A percentile compares a stretch with the other conserved stretches of the same genome.
phyloP scores from a whole-genome alignment of 2,888 invertebrate species.

The Monopis laevigella region DNA sequence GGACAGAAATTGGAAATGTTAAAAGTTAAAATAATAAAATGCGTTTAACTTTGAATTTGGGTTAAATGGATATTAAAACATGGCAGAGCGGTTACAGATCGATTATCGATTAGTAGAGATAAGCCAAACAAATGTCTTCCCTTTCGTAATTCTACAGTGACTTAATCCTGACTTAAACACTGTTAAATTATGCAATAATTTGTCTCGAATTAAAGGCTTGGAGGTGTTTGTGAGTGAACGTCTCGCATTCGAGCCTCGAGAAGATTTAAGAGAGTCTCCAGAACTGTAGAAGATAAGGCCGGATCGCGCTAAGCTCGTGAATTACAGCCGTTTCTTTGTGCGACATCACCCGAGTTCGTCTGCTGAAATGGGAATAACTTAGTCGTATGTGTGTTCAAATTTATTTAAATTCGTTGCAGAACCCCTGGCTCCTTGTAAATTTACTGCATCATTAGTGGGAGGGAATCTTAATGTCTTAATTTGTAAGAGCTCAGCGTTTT shows the following conservation, averaged over 20 bases:
- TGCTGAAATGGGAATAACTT: slow-evolving; percentile 28
- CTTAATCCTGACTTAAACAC: slow-evolving; percentile 25
- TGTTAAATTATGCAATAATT: slow-evolving; percentile 44
- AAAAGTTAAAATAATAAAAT: too few relatives aligned
- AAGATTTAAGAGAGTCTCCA: slow-evolving; percentile 46
- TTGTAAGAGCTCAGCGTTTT: slow-evolving; percentile 6
- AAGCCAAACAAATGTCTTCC: neutral
- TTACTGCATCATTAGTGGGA: slow-evolving; percentile 12
- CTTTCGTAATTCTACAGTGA: neutral
- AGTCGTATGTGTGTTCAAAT: slow-evolving; percentile 33
- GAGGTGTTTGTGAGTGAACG: slow-evolving; percentile 36
- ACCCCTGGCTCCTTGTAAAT: slow-evolving; percentile 22
- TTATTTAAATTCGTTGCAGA: slow-evolving; percentile 47
- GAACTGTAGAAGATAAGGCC: slow-evolving; percentile 45
- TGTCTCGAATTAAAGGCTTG: slow-evolving; percentile 45
- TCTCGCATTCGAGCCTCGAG: slow-evolving; percentile 35
- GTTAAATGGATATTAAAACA: too few relatives aligned
- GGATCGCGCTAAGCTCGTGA: slow-evolving; percentile 44
- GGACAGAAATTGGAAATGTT: slow-evolving; percentile 1
- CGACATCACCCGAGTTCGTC: slow-evolving; percentile 30
- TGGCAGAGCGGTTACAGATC: too few relatives aligned
- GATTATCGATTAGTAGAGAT: neutral
- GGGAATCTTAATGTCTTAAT: slow-evolving; percentile 11
- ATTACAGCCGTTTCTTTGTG: slow-evolving; percentile 44
- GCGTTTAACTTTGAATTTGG: too few relatives aligned